A percentile compares a stretch with the other conserved stretches of the same genome.
phyloP scores from a whole-genome alignment of 1,140 invertebrate genomes.

The Brachionus plicatilis region DNA sequence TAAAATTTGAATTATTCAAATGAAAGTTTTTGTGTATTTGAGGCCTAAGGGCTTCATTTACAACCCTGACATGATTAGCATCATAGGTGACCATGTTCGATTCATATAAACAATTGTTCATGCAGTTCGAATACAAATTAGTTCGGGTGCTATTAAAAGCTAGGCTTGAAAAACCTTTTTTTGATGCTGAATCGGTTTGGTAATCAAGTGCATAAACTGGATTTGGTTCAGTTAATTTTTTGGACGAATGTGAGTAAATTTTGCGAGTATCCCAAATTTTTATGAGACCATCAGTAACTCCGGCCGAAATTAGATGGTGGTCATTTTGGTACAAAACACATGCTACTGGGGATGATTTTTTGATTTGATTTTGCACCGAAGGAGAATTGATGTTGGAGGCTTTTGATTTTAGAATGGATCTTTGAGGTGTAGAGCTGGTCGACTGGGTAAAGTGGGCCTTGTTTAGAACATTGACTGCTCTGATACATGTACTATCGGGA shows the following conservation, averaged over 20 bases:
- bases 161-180: conserved; percentile 24
- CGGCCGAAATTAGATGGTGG: conserved; percentile 1
- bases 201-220: conserved; percentile 10
- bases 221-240: background rate
- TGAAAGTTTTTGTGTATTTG: background rate
- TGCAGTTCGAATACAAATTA: conserved; percentile 33
- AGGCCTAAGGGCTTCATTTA: background rate
- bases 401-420: conserved; percentile 6
- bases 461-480: background rate
- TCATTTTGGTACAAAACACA: conserved; percentile 37
- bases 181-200: background rate
- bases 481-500: background rate
- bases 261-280: conserved; percentile 28
- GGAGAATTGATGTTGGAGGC: background rate
- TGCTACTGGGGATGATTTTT: conserved; percentile 21
- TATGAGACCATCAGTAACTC: conserved; percentile 15
- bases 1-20: conserved; percentile 40
- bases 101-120: conserved; percentile 24
- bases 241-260: background rate
- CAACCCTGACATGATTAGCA: background rate
- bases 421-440: background rate
- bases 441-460: conserved; percentile 16
- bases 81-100: background rate
- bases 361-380: background rate
- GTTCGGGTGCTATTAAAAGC: background rate